Conservation (phyloP, 2,797 vertebrate genomes). For the Myiotriccus ornatus region DNA sequence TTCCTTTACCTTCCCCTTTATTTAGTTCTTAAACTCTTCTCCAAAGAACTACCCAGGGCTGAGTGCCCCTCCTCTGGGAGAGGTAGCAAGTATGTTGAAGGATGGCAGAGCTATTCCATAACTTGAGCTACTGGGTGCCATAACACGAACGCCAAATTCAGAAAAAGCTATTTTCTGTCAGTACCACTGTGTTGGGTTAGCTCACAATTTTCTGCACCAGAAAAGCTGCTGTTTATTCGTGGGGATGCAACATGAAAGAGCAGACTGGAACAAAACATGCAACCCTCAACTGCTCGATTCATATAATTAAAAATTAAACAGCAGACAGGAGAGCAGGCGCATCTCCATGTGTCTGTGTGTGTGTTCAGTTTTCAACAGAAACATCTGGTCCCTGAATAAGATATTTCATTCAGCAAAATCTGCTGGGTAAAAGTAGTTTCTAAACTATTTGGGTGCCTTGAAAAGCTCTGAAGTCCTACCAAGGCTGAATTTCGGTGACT, state of each 20-base stretch:
- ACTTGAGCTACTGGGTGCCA: not conserved
- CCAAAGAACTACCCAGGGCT: not conserved
- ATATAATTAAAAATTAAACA: conserved; percentile 40
- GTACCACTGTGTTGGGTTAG: not conserved
- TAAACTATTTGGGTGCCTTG: not conserved
- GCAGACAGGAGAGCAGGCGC: not conserved
- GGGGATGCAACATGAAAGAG: not conserved
- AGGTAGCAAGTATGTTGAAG: not conserved
- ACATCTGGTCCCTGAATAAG: conserved; percentile 24
- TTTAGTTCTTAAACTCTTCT: not conserved
- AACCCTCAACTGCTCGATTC: not conserved
- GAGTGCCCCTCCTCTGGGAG: not conserved
- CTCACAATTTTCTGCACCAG: not conserved
- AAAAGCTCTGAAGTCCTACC: not conserved
- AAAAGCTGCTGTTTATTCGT: not conserved
- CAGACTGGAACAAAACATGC: not conserved
- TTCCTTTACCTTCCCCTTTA: not conserved
- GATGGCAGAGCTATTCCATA: not conserved
- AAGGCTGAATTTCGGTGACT: not conserved
- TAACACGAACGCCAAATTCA: not conserved
- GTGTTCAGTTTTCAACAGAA: conserved; percentile 3
- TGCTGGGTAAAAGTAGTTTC: not conserved
- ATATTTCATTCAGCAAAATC: conserved; percentile 15
- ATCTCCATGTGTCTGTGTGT: not conserved
- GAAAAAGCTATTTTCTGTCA: not conserved